Conservation (phyloP, 2,113 vertebrate genomes). For the Stictonetta naevosa region DNA sequence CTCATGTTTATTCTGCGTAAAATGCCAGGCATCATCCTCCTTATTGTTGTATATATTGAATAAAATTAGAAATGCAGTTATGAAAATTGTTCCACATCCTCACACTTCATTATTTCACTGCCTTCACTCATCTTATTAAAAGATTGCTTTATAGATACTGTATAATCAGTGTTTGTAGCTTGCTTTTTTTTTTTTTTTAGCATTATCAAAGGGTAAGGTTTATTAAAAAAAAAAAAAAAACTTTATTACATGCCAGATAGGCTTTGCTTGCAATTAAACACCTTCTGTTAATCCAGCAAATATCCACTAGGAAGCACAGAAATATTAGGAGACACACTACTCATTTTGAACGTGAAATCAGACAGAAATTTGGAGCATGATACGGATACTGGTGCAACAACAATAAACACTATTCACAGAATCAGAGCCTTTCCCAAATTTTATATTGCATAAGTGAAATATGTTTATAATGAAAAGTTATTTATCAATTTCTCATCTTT, state of each 20-base stretch:
- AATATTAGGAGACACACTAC: not conserved
- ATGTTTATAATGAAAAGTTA: not conserved
- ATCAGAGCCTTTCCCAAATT: not conserved
- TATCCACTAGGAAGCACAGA: not conserved
- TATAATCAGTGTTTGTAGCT: not conserved
- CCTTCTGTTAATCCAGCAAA: conserved; percentile 4
- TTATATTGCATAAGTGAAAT: not conserved
- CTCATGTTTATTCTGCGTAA: not conserved
- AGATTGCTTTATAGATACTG: not conserved
- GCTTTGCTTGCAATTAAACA: conserved; percentile 18
- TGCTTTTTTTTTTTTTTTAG: not conserved
- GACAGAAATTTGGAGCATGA: not conserved
- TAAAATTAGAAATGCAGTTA: not conserved
- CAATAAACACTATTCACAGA: not conserved
- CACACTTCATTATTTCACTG: not conserved
- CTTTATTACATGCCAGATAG: not conserved
- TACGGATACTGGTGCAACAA: not conserved
- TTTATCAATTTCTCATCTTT: not conserved
- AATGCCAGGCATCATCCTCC: not conserved
- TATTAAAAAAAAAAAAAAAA: not conserved
- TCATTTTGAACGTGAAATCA: not conserved
- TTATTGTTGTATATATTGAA: not conserved
- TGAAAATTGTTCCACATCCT: not conserved
- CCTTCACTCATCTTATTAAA: not conserved
- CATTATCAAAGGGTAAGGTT: not conserved